A percentile compares a stretch with the other conserved stretches of the same genome.
phyloP scores from a whole-genome alignment of 2,797 vertebrate species.

The Masticophis lateralis region DNA sequence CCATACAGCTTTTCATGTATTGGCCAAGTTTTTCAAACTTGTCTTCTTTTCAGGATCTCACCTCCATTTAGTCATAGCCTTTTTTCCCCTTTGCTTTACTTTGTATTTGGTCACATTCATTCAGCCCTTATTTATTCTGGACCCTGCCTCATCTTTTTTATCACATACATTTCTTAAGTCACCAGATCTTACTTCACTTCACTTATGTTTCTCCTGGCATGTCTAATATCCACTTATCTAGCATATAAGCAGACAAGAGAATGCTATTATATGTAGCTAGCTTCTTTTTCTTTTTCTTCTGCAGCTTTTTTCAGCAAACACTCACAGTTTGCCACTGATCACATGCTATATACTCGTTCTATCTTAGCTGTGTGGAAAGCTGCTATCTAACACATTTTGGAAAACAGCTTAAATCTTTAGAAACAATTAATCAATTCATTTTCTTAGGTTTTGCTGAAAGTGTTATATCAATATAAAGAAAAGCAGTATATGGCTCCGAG shows the following conservation, averaged over 20 bases:
- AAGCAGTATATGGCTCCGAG: slow-evolving; percentile 97
- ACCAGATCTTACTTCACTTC: not conserved
- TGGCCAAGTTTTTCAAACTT: not conserved
- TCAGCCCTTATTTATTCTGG: not conserved
- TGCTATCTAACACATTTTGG: not conserved
- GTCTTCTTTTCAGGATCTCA: not conserved
- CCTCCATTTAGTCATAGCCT: not conserved
- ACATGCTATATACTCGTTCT: not conserved
- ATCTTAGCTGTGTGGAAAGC: not conserved
- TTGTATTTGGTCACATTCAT: not conserved
- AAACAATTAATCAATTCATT: slow-evolving; percentile 30
- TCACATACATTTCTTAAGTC: not conserved
- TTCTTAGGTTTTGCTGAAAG: slow-evolving; percentile 92
- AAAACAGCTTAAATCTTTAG: not conserved
- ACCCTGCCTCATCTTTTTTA: not conserved
- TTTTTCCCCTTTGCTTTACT: not conserved
- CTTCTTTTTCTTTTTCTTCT: not conserved
- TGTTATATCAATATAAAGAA: slow-evolving; percentile 96
- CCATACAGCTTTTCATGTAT: not conserved
- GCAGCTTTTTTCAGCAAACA: not conserved
- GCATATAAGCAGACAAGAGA: not conserved
- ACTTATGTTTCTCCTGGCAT: not conserved
- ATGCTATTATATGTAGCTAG: not conserved
- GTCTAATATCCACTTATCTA: not conserved
- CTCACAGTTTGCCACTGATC: not conserved